Percentiles rank a stretch among this genome's conserved stretches.
Evolutionary conservation across 2,888 invertebrate genomes (phyloP).

Genomic region (Parnassius mnemosyne): DNA sequence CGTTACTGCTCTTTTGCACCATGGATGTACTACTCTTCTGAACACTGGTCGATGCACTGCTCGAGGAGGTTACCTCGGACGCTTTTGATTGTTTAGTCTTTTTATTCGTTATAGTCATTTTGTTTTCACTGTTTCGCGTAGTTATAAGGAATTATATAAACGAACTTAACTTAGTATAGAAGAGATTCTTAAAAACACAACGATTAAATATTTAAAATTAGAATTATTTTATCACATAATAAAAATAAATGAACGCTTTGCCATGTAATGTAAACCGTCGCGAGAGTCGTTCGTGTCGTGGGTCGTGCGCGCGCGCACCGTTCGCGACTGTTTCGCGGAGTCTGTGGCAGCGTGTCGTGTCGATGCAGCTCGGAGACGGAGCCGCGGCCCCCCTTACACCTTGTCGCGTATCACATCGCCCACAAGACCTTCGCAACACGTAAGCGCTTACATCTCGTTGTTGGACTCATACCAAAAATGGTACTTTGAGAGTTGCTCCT

Average conservation of each 20-base stretch:
- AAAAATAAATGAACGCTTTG: constrained; percentile 61
- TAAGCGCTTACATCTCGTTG: constrained; percentile 72
- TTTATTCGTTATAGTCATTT: constrained; percentile 80
- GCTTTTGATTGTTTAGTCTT: constrained; percentile 75
- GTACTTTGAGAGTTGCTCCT: constrained; percentile 37
- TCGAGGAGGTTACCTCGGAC: constrained; percentile 64
- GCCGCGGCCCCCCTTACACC: constrained; percentile 48
- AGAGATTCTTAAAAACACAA: constrained; percentile 62
- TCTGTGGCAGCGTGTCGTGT: constrained; percentile 48
- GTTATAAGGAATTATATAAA: constrained; percentile 41
- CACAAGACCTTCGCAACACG: constrained; percentile 73
- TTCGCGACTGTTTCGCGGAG: constrained; percentile 73
- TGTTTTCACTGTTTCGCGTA: constrained; percentile 44
- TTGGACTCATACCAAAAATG: constrained; percentile 75
- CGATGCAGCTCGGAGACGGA: constrained; percentile 32
- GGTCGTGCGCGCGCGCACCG: constrained; percentile 69
- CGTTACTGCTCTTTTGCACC: constrained; percentile 66
- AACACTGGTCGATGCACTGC: constrained; percentile 71
- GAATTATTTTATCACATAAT: constrained; percentile 54
- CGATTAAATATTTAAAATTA: constrained; percentile 58
- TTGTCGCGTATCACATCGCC: constrained; percentile 52
- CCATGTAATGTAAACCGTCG: constrained; percentile 64
- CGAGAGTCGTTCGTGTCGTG: constrained; percentile 76
- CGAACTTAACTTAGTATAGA: constrained; percentile 18
- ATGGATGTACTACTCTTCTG: constrained; percentile 69